Base-by-base conservation (phyloP, 2,113 vertebrate genomes). In the Ophthalmolycus amberensis region DNA sequence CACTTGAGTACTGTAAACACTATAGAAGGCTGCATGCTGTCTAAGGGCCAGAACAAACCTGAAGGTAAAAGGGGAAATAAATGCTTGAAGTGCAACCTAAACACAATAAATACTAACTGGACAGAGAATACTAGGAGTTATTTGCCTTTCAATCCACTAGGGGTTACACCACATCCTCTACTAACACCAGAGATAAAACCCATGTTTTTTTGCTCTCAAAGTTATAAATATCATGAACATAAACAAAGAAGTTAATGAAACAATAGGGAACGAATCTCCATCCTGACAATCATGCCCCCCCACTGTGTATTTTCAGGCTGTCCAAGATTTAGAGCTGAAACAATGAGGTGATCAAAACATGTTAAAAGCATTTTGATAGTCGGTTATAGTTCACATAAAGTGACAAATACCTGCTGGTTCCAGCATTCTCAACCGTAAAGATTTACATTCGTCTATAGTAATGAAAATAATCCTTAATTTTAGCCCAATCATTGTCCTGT, bases 1-100 rank as follows among this genome's bases (percentile, higher is more conserved):
- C 40, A 29, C 32, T 60, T 40, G 60, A 50, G 69, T 27, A 66
- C 54, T 62, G 78, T 66, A 75, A 80, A 80, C 64, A 75, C 27
- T 42, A 63, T 3, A 32, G 7, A 64, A 38, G 12, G 37, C 20
- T 32, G 37, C 16, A 27, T 29, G 48, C 32, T 27, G 10, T 37
- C 22, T 22, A 0, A n/a, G 27, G 22, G 22, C 15, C 10, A 37
- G 14, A 9, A n/a, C 29, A 70, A 62, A 48, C 48, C 20, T 25
- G 0, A 62, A 54, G 32, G 5, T 9, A 29, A 37, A 37, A 40
- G 14, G 6, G 5, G 27, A 60, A 40, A 22, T 10, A 29, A 44
- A 0, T 2, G 27, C 4, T 37, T 32, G 34, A 25, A 60, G 32
- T 22, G 27, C 38, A 34, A 22, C 12, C 2, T 3, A 22, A 38